These are phyloP conservation scores for Sinocyclocheilus rhinocerous DNA, from an alignment of 2,113 vertebrate species.

Conservation along the genomic window DNA sequence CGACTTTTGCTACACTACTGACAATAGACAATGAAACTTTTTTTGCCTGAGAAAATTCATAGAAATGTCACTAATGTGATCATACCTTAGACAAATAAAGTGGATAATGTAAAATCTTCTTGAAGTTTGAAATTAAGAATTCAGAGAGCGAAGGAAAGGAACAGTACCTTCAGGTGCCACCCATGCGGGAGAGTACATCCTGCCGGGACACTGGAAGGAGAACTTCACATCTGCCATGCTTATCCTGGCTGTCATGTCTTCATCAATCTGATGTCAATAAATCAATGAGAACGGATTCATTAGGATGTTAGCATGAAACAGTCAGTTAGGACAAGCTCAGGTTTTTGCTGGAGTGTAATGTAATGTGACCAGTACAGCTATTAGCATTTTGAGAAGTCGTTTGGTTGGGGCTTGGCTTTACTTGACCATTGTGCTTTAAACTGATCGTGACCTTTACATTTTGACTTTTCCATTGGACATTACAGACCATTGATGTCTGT, in stretches of 20 bases:
- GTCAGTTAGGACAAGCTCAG: neutral
- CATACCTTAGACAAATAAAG: neutral
- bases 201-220: conserved; percentile 96
- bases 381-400: neutral
- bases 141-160: conserved; percentile 5
- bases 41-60: too few relatives aligned
- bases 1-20: too few relatives aligned
- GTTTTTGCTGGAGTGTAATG: neutral
- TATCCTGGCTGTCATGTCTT: conserved; percentile 97
- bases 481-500: neutral
- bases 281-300: neutral
- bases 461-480: neutral
- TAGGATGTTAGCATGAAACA: neutral
- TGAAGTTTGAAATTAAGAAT: neutral
- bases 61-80: neutral
- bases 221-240: conserved; percentile 98
- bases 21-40: too few relatives aligned
- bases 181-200: conserved; percentile 97
- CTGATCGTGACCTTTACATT: neutral
- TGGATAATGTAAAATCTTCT: neutral
- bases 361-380: neutral
- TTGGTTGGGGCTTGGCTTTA: neutral
- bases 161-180: conserved; percentile 93
- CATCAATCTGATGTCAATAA: conserved; percentile 84
- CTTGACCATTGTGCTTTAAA: neutral